phyloP scores from a whole-genome alignment of 2,888 invertebrate species.

The Lasioglossum vierecki region DNA sequence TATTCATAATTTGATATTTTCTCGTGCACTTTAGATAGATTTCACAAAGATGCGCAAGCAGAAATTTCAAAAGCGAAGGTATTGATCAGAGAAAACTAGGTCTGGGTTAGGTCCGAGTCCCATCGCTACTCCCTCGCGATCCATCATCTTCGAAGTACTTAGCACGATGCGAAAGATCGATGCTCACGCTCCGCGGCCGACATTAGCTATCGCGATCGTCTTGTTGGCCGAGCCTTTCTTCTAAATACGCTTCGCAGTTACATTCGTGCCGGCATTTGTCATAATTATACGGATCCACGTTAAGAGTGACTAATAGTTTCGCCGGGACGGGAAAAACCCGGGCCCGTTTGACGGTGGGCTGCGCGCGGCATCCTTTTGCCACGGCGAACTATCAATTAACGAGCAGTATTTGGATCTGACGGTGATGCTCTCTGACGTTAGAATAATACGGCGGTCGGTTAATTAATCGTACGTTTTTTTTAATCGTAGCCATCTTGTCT shows the following conservation, averaged over 20 bases:
- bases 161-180: constrained; percentile 32
- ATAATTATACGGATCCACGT: constrained; percentile 34
- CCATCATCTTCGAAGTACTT: constrained; percentile 36
- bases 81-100: not conserved
- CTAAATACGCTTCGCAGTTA: constrained; percentile 33
- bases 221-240: constrained; percentile 30
- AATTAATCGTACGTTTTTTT: constrained; percentile 18
- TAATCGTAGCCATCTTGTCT: not conserved
- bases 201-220: constrained; percentile 29
- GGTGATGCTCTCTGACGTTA: constrained; percentile 23
- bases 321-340: not conserved
- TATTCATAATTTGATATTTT: not conserved
- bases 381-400: constrained; percentile 35
- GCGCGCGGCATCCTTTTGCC: constrained; percentile 6
- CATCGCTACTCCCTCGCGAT: constrained; percentile 12
- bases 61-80: not conserved
- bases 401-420: constrained; percentile 29
- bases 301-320: constrained; percentile 41
- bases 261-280: constrained; percentile 38
- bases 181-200: not conserved
- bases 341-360: constrained; percentile 12
- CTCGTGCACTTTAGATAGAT: not conserved
- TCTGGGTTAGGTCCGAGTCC: not conserved
- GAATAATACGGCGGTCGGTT: not conserved
- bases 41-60: not conserved